phyloP scores from a whole-genome alignment of 2,797 vertebrate species.

The Lacerta bilineata region DNA sequence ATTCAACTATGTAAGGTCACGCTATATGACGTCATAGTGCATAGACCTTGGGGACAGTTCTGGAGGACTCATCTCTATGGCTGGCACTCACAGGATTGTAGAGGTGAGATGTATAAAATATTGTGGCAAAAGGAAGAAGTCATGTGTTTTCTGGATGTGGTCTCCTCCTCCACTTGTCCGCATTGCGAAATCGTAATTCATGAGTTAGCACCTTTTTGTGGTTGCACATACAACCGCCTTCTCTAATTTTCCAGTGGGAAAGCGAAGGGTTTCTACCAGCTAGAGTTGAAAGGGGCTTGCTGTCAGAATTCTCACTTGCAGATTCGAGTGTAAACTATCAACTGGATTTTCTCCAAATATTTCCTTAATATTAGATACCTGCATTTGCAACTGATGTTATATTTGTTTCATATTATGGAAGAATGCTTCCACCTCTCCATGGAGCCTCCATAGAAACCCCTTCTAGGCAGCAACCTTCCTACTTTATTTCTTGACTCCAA shows the following conservation, averaged over 20 bases:
- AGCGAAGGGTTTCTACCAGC: neutral
- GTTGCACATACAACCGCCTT: neutral
- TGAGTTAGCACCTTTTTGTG: neutral
- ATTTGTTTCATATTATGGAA: no score
- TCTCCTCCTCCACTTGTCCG: neutral
- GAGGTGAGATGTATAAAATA: neutral
- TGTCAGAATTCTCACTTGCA: neutral
- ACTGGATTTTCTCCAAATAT: neutral
- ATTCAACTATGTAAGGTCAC: neutral
- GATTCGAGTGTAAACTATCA: neutral
- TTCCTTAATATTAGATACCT: neutral
- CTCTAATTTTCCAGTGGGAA: neutral
- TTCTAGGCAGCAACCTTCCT: no score
- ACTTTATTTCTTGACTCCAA: no score
- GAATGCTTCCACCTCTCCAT: no score
- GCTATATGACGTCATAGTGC: neutral
- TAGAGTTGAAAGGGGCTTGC: neutral
- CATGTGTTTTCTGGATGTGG: neutral
- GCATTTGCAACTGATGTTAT: neutral
- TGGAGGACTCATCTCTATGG: neutral
- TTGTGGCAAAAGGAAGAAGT: neutral
- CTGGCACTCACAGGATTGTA: neutral
- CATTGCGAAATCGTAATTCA: neutral
- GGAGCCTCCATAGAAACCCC: no score
- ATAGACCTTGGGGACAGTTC: neutral